phyloP scores from a whole-genome alignment of 2,797 vertebrate species.

The Halcyon leucocephala region DNA sequence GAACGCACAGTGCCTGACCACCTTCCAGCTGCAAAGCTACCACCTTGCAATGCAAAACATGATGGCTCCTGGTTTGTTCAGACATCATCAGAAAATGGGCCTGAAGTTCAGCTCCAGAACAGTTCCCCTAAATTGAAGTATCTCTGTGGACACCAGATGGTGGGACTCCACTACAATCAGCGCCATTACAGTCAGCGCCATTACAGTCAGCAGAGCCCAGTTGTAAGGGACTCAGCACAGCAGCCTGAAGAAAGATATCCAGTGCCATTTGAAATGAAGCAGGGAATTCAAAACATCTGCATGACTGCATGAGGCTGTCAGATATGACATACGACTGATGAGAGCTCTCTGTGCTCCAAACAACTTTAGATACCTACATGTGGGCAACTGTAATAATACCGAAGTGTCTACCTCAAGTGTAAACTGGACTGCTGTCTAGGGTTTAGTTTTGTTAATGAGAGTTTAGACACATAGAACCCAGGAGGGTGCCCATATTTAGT shows the following conservation, averaged over 20 bases:
- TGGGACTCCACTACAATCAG: neutral
- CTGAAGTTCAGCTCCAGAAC: neutral
- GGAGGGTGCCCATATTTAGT: neutral
- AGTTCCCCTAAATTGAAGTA: neutral
- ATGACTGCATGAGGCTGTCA: neutral
- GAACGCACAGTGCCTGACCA: rapidly evolving
- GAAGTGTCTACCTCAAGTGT: neutral
- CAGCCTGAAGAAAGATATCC: neutral
- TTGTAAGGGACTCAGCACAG: neutral
- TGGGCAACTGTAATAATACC: neutral
- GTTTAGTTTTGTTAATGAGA: neutral
- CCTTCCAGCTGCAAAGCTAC: neutral
- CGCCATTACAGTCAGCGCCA: neutral
- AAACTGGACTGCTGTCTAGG: neutral
- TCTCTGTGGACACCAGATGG: neutral
- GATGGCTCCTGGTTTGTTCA: neutral
- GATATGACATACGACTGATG: neutral
- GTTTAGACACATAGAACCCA: neutral
- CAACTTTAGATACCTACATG: neutral
- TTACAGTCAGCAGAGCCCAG: neutral
- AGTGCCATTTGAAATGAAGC: neutral
- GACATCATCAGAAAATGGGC: neutral
- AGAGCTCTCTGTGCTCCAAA: neutral
- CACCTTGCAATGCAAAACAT: rapidly evolving
- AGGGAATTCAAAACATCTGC: neutral